Evolutionary conservation across 2,113 vertebrate species (phyloP), one percentile per base, ranked within the genome.

Genomic region (Pterophyllum scalare): DNA sequence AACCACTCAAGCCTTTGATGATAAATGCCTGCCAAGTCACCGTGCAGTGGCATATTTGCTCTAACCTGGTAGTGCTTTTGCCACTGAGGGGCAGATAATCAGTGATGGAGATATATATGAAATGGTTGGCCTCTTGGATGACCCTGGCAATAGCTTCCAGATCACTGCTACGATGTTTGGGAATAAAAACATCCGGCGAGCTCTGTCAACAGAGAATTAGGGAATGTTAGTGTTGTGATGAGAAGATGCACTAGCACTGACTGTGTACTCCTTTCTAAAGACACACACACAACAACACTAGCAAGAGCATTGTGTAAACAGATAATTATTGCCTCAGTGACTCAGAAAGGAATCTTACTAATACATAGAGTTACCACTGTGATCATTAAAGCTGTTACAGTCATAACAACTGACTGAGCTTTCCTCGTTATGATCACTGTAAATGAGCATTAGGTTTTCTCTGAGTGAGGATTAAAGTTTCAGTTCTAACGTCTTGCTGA

Each of bases 141-240:
- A 99, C 97, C 2, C 93, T 96, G 93, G 96, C 96, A 93, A 99
- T 98, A 88, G 98, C 98, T n/a, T 98, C 97, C 7, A 97, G 96
- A 90, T 98, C 98, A 85, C 95, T 96, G 85, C 95, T 97, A 83
- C 98, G 96, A 87, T 97, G 95, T 93, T 97, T 98, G 24, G 98
- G 97, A 87, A 97, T 97, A 65, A 99, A 97, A 85, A 95, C 94
- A 80, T 97, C 97, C 17, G 98, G 98, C 78, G 98, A 99, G 88
- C 95, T 98, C 98, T 99, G 87, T 75, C 22, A 65, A 59, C n/a
- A 82, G 26, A 87, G 22, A 76, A 64, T 64, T 11, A 78, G 58
- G 40, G 22, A 49, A 59, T 35, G 75, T 43, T 43, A 13, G 31
- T 57, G 56, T 33, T 28, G 35, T 19, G 22, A 15, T 15, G 14